Percentiles rank a stretch among this genome's conserved stretches.
Evolutionary conservation across 2,797 vertebrate species (phyloP).

Genomic region (Chiloscyllium punctatum): DNA sequence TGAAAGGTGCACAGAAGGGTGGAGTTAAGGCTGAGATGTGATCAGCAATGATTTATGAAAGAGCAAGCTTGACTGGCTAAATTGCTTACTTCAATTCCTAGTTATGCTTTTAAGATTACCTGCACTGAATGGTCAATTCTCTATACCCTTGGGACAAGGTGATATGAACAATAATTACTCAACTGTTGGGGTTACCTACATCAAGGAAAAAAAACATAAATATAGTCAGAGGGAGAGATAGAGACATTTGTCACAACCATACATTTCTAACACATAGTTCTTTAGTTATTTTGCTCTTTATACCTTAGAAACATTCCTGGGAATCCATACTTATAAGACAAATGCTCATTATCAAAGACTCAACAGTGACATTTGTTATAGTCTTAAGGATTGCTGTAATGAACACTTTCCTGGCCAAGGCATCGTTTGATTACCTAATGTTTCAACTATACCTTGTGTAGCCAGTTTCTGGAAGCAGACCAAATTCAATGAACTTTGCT

Average conservation of each 20-base stretch:
- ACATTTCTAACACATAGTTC: background rate
- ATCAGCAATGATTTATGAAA: too few relatives aligned
- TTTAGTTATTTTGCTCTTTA: background rate
- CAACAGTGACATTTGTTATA: background rate
- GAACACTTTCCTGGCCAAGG: background rate
- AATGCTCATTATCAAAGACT: background rate
- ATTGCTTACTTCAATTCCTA: too few relatives aligned
- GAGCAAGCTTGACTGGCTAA: too few relatives aligned
- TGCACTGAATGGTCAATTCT: too few relatives aligned
- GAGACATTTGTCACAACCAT: background rate
- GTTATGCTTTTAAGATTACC: too few relatives aligned
- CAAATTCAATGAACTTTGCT: background rate
- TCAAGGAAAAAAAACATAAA: background rate
- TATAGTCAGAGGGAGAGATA: background rate
- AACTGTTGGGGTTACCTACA: background rate
- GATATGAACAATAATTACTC: background rate
- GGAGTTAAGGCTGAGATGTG: too few relatives aligned
- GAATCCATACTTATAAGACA: background rate
- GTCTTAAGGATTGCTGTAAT: background rate
- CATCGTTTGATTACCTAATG: background rate
- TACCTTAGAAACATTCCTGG: background rate
- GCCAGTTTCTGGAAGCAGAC: background rate
- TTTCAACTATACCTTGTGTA: background rate
- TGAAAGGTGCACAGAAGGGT: too few relatives aligned
- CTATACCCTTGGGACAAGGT: background rate